Base-by-base conservation (phyloP, 1,140 invertebrate genomes). In the Xylocopa sonorina region DNA sequence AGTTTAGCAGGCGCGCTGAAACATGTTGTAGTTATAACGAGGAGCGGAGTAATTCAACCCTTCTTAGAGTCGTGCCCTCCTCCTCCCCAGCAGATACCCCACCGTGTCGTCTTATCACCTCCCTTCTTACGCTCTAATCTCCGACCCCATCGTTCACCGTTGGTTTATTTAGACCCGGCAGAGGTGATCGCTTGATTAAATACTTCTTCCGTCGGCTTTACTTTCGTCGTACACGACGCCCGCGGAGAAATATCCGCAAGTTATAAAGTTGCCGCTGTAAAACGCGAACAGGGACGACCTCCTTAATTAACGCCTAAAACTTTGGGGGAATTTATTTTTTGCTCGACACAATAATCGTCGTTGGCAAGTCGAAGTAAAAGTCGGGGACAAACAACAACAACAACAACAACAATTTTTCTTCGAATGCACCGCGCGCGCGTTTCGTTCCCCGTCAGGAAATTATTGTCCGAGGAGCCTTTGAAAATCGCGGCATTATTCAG, bases 101-200 rank as follows among this genome's bases (percentile, higher is more conserved):
- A 63, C 71, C 81, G 81, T 80, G 81, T 87, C 81, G 76, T 80
- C 84, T 89, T 88, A 87, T 88, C 86, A 84, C 79, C 82, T 82
- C 80, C 67, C 83, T 85, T 80, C 74, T 81, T 75, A 64, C 71
- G 80, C 80, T 81, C 77, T 87, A 88, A 87, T 88, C 85, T 87
- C 71, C 85, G 68, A 88, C 80, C 83, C 81, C 85, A 88, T 85
- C 87, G 86, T 88, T 89, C 88, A 89, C 84, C 82, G 80, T 81
- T 89, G 88, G 82, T 89, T 89, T 89, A 89, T 89, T 89, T 89
- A 87, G 84, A 88, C 69, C 77, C 80, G 55, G 66, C 83, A 41
- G 80, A 84, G 84, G 83, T 89, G 88, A 89, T 89, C 88, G 88
- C 88, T 89, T 89, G 88, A 89, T 89, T 89, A 89, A 89, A 89